Evolutionary conservation across 2,888 invertebrate genomes (phyloP).

Genomic region (Drosophila nr. perissopoda): DNA sequence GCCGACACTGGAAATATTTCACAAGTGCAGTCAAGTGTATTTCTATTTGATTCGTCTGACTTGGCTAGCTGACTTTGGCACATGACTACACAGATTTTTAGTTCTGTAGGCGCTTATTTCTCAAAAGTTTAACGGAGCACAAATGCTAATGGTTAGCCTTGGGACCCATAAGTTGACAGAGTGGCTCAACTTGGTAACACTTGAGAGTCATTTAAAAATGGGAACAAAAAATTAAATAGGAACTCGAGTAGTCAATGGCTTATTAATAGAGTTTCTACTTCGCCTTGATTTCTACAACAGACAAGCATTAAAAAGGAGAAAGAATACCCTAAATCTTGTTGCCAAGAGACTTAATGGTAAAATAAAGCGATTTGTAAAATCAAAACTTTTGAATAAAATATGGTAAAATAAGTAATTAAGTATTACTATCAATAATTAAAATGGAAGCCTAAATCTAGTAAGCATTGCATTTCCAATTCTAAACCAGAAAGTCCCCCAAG

Average conservation of each 20-base stretch:
- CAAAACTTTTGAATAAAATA: not conserved
- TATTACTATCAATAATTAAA: not conserved
- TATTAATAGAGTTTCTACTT: not conserved
- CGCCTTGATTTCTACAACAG: not conserved
- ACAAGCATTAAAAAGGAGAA: not conserved
- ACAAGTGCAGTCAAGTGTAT: conserved; percentile 59
- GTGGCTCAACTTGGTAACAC: not conserved
- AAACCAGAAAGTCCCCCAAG: not conserved
- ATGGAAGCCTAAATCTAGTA: conserved; percentile 2
- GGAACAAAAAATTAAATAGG: not conserved
- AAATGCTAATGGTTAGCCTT: conserved; percentile 52
- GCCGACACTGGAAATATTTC: conserved; percentile 57
- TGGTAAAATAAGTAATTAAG: not conserved
- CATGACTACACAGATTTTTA: conserved; percentile 48
- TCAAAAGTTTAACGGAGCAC: conserved; percentile 39
- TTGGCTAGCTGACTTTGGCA: conserved; percentile 28
- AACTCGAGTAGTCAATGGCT: not conserved
- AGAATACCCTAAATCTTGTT: not conserved
- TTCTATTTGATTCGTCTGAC: conserved; percentile 50
- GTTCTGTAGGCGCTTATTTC: conserved; percentile 34
- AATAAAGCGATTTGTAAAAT: not conserved
- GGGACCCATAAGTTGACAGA: conserved; percentile 24
- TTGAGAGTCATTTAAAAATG: conserved; percentile 3
- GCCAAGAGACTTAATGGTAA: not conserved
- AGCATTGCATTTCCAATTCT: conserved; percentile 7